Evolutionary conservation across 2,888 invertebrate species (phyloP).

Genomic region (Drosophila neonasuta): DNA sequence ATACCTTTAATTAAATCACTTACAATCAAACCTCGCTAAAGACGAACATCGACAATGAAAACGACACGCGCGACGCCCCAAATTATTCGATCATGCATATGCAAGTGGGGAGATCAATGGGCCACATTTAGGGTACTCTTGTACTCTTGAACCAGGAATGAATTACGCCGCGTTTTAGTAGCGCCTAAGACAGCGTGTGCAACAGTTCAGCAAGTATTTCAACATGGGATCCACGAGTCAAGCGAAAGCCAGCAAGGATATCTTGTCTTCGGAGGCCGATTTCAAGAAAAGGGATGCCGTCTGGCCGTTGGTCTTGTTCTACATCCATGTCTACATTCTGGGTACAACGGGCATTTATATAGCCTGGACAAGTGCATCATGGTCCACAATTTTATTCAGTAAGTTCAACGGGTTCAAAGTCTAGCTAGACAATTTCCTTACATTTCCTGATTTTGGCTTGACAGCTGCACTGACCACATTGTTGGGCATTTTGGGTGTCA

Average conservation of each 20-base stretch:
- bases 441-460: constrained; percentile 81
- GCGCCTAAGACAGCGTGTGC: constrained; percentile 26
- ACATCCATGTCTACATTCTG: constrained; percentile 88
- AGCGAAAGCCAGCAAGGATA: constrained; percentile 12
- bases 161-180: constrained; percentile 36
- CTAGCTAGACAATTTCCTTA: neutral
- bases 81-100: constrained; percentile 48
- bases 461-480: constrained; percentile 86
- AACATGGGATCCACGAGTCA: constrained; percentile 16
- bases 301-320: constrained; percentile 89
- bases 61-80: neutral
- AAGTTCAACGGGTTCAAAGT: constrained; percentile 79
- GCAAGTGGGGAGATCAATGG: constrained; percentile 8
- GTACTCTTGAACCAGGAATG: constrained; percentile 1
- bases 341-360: constrained; percentile 86
- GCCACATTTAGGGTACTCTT: neutral
- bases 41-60: neutral
- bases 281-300: constrained; percentile 84
- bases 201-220: constrained; percentile 15
- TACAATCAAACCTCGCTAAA: constrained; percentile 36
- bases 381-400: constrained; percentile 86
- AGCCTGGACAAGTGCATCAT: constrained; percentile 84
- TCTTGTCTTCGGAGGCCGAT: constrained; percentile 12
- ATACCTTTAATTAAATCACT: neutral
- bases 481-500: constrained; percentile 89